Evolutionary conservation across 2,797 vertebrate genomes (phyloP).

Genomic region (Urocyon cinereoargenteus): DNA sequence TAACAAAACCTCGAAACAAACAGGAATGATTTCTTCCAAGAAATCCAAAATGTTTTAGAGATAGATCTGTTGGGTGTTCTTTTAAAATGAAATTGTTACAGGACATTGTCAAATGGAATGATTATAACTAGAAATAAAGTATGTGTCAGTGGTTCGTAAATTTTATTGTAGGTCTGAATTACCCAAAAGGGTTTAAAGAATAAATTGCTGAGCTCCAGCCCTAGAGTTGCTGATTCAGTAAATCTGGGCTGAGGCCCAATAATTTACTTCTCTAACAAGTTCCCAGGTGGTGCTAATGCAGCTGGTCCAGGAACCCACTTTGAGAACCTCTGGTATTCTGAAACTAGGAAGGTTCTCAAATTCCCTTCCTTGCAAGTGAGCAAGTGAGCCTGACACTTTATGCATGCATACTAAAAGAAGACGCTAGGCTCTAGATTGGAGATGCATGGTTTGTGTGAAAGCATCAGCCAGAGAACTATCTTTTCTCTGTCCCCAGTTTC

Average conservation of each 20-base stretch:
- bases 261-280: neutral
- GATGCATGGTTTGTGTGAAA: neutral
- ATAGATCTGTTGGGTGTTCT: neutral
- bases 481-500: neutral
- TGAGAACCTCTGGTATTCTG: neutral
- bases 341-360: neutral
- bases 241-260: neutral
- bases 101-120: neutral
- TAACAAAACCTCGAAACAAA: neutral
- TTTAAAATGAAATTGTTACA: slow-evolving; percentile 34
- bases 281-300: neutral
- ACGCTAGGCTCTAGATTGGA: neutral
- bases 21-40: neutral
- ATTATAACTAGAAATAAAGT: neutral
- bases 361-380: neutral
- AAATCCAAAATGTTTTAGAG: slow-evolving; percentile 1
- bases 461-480: neutral
- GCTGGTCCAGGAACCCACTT: neutral
- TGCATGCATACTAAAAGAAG: neutral
- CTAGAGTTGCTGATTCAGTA: neutral
- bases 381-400: neutral
- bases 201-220: neutral
- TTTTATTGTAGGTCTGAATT: neutral
- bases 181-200: neutral
- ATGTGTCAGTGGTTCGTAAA: neutral